Evolutionary conservation across 2,888 invertebrate species (phyloP), one percentile per base, ranked within the genome.

Genomic region (Hesperia comma): DNA sequence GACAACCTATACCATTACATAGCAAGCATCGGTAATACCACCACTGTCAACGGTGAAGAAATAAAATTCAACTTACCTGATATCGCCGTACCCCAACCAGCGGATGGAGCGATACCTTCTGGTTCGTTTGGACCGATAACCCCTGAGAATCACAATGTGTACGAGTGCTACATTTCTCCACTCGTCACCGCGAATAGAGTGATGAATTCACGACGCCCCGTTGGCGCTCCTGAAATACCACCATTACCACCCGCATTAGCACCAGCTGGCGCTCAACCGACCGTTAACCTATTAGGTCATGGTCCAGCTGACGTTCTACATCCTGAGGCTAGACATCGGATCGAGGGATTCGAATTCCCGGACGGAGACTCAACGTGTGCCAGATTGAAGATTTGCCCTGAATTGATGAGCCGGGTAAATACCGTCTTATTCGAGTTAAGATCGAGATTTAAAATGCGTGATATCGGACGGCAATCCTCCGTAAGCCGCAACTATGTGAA

Each of bases 21-120:
- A 8, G 7, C 33, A 6, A 33, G 7, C 6, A 7, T 33, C 6
- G 33, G 33, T 8, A 33, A 33, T 7, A 33, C 33, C 2, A 33
- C 33, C 2, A 33, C 33, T 5, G 33, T 33, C 6, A 33, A 33
- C 8, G 33, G 33, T 6, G 33, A 33, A 58, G 73, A 75, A 49
- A 66, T 74, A 0, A 70, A 63, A 10, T 56, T 75, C 0, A 74
- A 74, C 26, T 8, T 75, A 0, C 73, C 74, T 0, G 68, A 70
- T 0, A 51, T 49, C 0, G 75, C 72, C 0, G 61, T 75, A 2
- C 72, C 72, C 0, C 72, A 69, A 15, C 49, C 63, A 46, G 66
- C 43, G 6, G 71, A 67, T n/a, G n/a, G n/a, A n/a, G n/a, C 0
- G 70, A 60, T 14, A 68, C 63, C 63, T n/a, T 21, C 68, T 21